A percentile compares a stretch with the other conserved stretches of the same genome.
Evolutionary conservation across 2,797 vertebrate species (phyloP).

Genomic region (Sebastes taczanowskii): DNA sequence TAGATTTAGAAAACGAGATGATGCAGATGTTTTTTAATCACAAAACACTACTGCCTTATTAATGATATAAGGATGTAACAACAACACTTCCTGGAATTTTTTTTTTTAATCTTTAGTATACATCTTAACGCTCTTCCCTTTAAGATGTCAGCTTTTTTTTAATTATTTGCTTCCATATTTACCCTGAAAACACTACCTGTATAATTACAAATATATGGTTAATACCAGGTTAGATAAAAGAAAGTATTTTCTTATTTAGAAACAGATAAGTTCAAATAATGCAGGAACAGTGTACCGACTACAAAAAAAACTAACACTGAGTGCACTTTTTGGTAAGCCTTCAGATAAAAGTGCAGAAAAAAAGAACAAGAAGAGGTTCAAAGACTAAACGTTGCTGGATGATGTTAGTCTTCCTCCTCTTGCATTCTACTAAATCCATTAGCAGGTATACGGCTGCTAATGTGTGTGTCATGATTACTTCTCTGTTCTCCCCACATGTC

Average conservation of each 20-base stretch:
- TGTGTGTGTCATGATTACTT: slow-evolving; percentile 32
- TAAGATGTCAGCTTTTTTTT: background rate
- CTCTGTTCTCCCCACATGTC: slow-evolving; percentile 48
- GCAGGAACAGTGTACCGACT: background rate
- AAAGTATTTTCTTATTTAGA: background rate
- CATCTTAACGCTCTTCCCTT: background rate
- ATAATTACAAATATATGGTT: background rate
- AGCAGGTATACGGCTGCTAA: slow-evolving; percentile 39
- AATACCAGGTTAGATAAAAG: background rate
- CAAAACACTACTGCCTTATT: background rate
- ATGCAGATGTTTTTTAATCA: background rate
- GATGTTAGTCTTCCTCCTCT: slow-evolving; percentile 18
- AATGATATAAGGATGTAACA: background rate
- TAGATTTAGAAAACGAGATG: background rate
- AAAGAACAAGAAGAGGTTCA: background rate
- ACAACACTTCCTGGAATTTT: background rate
- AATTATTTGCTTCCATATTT: background rate
- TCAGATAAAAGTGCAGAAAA: background rate
- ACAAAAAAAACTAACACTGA: background rate
- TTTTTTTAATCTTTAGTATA: background rate
- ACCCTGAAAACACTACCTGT: background rate
- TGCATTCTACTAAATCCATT: slow-evolving; percentile 58
- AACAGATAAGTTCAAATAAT: background rate
- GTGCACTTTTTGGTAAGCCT: background rate
- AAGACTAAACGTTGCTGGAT: slow-evolving; percentile 29